Evolutionary conservation across 2,797 vertebrate species (phyloP).

Genomic region (Malacoraja senta): DNA sequence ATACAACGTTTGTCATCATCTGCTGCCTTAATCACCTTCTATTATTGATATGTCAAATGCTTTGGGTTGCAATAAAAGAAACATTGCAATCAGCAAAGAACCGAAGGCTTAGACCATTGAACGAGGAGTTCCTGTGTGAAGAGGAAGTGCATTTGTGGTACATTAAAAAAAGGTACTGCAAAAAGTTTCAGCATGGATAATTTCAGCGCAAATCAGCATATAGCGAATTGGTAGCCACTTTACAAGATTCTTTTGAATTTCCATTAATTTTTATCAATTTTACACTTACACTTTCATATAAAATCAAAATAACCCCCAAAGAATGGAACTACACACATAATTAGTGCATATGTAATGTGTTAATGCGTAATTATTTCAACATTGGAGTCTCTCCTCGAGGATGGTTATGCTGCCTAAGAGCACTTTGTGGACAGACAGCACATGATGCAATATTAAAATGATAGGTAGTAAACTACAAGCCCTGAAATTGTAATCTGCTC

Average conservation of each 20-base stretch:
- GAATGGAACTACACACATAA: background rate
- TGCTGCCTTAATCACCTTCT: background rate
- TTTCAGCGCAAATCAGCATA: background rate
- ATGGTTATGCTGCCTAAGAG: background rate
- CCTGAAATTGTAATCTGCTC: background rate
- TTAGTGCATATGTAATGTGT: too few species aligned
- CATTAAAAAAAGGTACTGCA: background rate
- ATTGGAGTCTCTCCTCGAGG: too few species aligned
- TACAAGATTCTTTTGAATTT: background rate
- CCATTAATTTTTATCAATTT: background rate
- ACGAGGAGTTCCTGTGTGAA: background rate
- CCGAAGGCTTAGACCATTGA: background rate
- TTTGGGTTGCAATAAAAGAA: background rate
- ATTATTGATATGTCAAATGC: background rate
- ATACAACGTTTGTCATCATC: background rate
- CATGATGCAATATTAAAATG: background rate
- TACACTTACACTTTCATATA: background rate
- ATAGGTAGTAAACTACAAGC: background rate
- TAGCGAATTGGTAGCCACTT: background rate
- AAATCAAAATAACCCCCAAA: background rate
- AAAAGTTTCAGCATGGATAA: background rate
- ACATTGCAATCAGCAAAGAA: background rate
- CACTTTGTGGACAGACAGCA: background rate
- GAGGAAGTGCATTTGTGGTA: background rate
- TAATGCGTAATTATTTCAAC: too few species aligned